Evolutionary conservation across 1,140 invertebrate genomes (phyloP), one percentile per base, ranked within the genome.

Genomic region (Pararge aegeria): DNA sequence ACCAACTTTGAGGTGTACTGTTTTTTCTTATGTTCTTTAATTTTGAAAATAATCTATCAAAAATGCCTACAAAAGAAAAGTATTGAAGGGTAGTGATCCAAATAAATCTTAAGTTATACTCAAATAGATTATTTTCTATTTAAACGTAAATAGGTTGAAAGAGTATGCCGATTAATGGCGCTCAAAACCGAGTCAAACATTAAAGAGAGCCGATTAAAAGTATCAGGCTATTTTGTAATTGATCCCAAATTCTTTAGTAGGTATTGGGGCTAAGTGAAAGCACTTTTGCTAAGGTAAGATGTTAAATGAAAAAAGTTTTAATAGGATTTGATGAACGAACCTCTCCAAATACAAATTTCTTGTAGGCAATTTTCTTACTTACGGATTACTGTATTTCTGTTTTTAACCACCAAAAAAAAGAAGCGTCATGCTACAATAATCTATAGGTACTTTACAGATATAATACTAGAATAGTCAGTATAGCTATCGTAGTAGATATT

Each of bases 291-390:
- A 65, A 76, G 77, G 68, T 70, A 70, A 70, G 72, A 79, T 77
- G 70, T 82, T 79, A 79, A 82, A 86, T 86, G 74, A 77, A 79
- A 82, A 82, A 86, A 86, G 71, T 86, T 86, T 83, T 82, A 83
- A 83, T 81, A 72, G 73, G 73, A 82, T 86, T 79, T 78, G 75
- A 83, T 82, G 66, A 76, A 81, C 75, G 74, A 71, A 83, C 75
- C 69, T 70, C 69, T 70, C 55, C 72, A 69, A 68, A 73, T 75
- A 80, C 65, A 78, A 75, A 80, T 78, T 77, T 79, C 64, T 68
- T 77, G 59, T 73, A 70, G 70, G 72, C 68, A 78, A 77, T 79
- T 73, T 79, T 76, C 65, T 73, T 67, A 68, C 66, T 75, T 71
- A 73, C 66, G 49, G 64, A 56, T 0, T 18, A 16, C 2, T 16